Base-by-base conservation (phyloP, 2,797 vertebrate genomes). In the Cynodonichthys magdalenae region DNA sequence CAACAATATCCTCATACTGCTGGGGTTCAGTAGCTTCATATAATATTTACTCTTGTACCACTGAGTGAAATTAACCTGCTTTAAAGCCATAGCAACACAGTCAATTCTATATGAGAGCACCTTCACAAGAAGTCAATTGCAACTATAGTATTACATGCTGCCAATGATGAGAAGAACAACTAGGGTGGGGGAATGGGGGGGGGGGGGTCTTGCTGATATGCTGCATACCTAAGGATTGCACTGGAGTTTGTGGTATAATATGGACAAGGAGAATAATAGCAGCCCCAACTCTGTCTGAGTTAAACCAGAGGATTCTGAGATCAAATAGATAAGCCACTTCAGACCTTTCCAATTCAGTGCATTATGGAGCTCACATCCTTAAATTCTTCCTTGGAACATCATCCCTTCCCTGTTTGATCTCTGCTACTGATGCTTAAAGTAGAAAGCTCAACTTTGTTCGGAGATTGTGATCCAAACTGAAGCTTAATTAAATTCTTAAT, bases 1-100 rank as follows among this genome's bases (percentile, higher is more conserved):
- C 58, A 58, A 63, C 58, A 68, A 80, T 81, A 81, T 79, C 84
- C 69, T 84, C 67, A 82, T 81, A 83, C 69, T 41, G 64, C 74
- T n/a, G 79, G 5, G 54, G 73, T 65, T 89, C 71, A 74, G 63
- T 57, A 50, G 77, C 81, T 87, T 88, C 78, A 87, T 88, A 88
- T 86, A 88, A 89, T 77, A 88, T 89, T 89, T 80, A 79, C 83
- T 79, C 68, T 80, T 80, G 84, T 82, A 69, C 72, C 77, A 85
- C 53, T 89, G 79, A 89, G 79, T 85, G 75, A 87, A 91, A 93
- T 92, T 85, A 90, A 85, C 75, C 81, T 69, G 80, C 75, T 90
- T 92, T 89, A 84, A 51, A 86, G 66, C 79, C 75, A 81, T 41
- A 82, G 82, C 73, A 86, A 77, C 61, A 71, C 45, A 80, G 88